A percentile compares a stretch with the other conserved stretches of the same genome.
These are phyloP conservation scores for Marronus borbonicus DNA, from an alignment of 2,888 invertebrate genomes.

Conservation along the genomic window DNA sequence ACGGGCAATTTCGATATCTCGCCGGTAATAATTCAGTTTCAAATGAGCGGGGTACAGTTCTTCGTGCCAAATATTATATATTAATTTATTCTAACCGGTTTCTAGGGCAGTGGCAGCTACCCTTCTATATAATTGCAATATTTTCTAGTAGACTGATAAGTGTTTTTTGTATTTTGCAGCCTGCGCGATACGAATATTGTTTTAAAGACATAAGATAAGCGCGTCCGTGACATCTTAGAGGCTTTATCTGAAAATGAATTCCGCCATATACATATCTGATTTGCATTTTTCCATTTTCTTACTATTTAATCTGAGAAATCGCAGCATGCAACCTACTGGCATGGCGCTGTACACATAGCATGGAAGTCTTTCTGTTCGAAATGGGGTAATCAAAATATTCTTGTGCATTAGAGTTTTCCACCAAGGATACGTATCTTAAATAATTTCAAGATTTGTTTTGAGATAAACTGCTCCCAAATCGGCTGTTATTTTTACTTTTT, in stretches of 20 bases:
- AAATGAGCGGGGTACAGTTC: neutral
- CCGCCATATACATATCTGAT: neutral
- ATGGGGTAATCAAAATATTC: no score
- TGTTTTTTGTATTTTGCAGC: constrained; percentile 7
- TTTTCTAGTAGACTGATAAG: neutral
- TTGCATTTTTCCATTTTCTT: neutral
- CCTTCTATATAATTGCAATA: constrained; percentile 12
- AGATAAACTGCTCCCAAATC: no score
- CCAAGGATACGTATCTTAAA: no score
- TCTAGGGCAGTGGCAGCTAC: neutral
- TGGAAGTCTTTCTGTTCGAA: no score
- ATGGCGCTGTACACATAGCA: no score
- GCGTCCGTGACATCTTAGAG: constrained; percentile 4
- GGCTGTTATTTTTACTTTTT: no score
- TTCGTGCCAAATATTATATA: constrained; percentile 22
- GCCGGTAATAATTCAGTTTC: constrained; percentile 21
- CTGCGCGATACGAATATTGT: constrained; percentile 4
- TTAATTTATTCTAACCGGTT: constrained; percentile 24
- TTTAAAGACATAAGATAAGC: constrained; percentile 16
- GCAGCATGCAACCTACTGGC: neutral
- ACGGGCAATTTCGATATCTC: constrained; percentile 25
- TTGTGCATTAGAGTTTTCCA: no score
- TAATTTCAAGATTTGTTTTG: no score
- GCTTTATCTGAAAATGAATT: constrained; percentile 17
- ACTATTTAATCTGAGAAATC: neutral